Base-by-base conservation (phyloP, 1,140 invertebrate genomes). In the Bombus vancouverensis region DNA sequence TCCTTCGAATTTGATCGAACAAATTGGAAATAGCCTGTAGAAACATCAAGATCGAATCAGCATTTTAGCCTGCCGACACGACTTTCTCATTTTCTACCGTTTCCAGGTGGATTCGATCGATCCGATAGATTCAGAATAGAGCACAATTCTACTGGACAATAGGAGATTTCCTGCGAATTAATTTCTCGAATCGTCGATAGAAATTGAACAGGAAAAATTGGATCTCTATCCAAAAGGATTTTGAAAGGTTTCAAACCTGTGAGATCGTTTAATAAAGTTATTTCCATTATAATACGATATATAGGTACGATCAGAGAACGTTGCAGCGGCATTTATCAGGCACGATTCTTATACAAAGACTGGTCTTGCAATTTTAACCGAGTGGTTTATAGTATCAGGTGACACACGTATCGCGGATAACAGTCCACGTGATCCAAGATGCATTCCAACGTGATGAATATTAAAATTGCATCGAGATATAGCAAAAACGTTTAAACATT, bases 31-130 rank as follows among this genome's bases (percentile, higher is more conserved):
- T 62, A 62, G 1, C 59, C 28, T 2, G 12, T n/a, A 62, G 71
- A 75, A n/a, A 66, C 42, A 9, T 28, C 18, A n/a, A 47, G 44
- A 44, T 62, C 68, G 37, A 39, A 39, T 25, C 34, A 25, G 66
- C n/a, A 22, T 47, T 57, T 34, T 22, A 28, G 28, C 44, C 47
- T 71, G 70, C 71, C 83, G 81, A 90, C 82, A 83, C 47, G 42
- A 10, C 47, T 37, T 57, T 72, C 47, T 34, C 37, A 28, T 72
- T 83, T 75, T 37, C 71, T 62, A 9, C 59, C 70, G 42, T 32
- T 32, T 25, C 25, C 34, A 44, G 28, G 12, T 76, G 59, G 59
- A 37, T 57, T 82, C 72, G 72, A 73, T 74, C 22, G 15, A 42
- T 47, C 13, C 62, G 62, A 18, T 25, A 47, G 15, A 0, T 2